Percentiles rank a stretch among this genome's conserved stretches.
These are phyloP conservation scores for Thaumatotibia leucotreta DNA, from an alignment of 1,140 invertebrate genomes.

Conservation along the genomic window DNA sequence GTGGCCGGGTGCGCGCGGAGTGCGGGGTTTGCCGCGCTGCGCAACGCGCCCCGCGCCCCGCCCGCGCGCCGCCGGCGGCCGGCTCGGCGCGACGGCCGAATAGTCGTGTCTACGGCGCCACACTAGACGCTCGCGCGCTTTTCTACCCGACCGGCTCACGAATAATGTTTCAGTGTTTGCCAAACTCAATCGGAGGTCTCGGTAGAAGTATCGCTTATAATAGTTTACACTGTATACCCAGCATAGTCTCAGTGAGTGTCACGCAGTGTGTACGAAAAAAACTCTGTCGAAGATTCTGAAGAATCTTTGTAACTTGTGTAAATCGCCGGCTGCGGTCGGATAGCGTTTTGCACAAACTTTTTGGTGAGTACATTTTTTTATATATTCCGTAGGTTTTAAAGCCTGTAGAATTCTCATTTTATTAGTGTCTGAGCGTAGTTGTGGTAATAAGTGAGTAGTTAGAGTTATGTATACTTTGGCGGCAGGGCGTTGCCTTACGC, in stretches of 20 bases:
- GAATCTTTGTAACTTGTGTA: conserved; percentile 75
- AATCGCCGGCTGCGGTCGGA: conserved; percentile 65
- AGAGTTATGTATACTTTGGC: neutral
- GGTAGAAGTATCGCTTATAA: conserved; percentile 73
- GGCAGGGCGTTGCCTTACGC: conserved; percentile 62
- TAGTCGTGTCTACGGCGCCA: conserved; percentile 70
- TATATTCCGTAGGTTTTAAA: neutral
- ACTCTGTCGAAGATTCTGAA: conserved; percentile 76
- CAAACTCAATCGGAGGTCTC: conserved; percentile 74
- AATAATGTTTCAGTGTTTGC: conserved; percentile 76
- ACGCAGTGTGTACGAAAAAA: conserved; percentile 75
- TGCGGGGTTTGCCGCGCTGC: conserved; percentile 30
- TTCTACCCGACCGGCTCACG: conserved; percentile 69
- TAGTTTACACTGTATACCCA: conserved; percentile 71
- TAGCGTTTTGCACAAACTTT: conserved; percentile 71
- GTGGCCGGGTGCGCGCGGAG: conserved; percentile 26
- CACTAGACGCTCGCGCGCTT: conserved; percentile 67
- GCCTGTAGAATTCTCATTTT: neutral
- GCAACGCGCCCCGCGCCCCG: conserved; percentile 39
- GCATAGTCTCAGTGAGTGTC: conserved; percentile 75
- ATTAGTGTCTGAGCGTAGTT: conserved; percentile 22
- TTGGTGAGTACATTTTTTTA: conserved; percentile 44
- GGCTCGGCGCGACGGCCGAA: conserved; percentile 36
- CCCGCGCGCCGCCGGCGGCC: conserved; percentile 18
- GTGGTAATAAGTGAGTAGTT: neutral